These are phyloP conservation scores for Enteromius paludinosus DNA, from an alignment of 2,797 vertebrate genomes.

Conservation along the genomic window DNA sequence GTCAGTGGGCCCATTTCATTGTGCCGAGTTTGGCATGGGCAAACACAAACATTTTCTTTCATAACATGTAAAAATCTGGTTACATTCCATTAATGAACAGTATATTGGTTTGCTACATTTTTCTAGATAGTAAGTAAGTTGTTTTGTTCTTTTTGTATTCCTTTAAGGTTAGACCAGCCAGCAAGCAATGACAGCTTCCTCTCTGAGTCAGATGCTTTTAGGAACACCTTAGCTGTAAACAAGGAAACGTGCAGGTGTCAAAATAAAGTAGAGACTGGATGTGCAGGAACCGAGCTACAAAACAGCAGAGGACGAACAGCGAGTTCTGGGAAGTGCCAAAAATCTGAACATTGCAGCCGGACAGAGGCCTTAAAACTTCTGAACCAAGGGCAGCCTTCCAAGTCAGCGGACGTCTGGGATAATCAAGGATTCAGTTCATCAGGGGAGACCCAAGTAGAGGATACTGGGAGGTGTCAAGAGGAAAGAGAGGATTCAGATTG, in stretches of 20 bases:
- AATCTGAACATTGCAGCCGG: conserved; percentile 11
- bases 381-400: conserved; percentile 15
- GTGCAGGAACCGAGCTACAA: conserved; percentile 31
- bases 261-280: conserved; percentile 17
- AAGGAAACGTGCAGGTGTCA: conserved; percentile 22
- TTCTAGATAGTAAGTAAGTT: neutral
- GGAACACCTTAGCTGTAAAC: neutral
- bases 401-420: conserved; percentile 2
- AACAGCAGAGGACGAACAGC: conserved; percentile 9
- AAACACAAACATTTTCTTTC: neutral
- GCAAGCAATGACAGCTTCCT: conserved; percentile 33
- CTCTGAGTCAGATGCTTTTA: conserved; percentile 34
- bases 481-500: neutral
- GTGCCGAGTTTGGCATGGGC: neutral
- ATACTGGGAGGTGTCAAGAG: conserved; percentile 10
- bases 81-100: neutral
- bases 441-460: conserved; percentile 6
- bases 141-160: conserved; percentile 28
- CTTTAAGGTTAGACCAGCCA: conserved; percentile 46
- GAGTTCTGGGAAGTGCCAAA: conserved; percentile 27
- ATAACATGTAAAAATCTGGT: neutral
- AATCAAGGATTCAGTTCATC: conserved; percentile 27
- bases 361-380: conserved; percentile 22
- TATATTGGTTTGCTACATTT: neutral
- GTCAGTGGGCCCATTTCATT: neutral